A percentile compares a stretch with the other conserved stretches of the same genome.
Evolutionary conservation across 2,797 vertebrate genomes (phyloP).

Genomic region (Cynopterus sphinx): DNA sequence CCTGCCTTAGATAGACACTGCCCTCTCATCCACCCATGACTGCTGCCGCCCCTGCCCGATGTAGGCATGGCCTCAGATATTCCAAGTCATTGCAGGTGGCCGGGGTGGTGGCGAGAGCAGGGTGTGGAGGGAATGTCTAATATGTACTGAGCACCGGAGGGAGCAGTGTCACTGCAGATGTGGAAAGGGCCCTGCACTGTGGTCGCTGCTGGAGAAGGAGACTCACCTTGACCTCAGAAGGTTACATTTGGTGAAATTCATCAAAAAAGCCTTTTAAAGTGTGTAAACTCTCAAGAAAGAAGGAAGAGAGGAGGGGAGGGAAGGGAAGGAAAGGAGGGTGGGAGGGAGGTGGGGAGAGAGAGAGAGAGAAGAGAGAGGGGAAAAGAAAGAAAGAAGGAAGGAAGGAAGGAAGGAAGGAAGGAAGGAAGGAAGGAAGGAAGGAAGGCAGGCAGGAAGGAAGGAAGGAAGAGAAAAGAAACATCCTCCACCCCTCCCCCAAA

Average conservation of each 20-base stretch:
- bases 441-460: not conserved
- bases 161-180: not conserved
- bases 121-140: not conserved
- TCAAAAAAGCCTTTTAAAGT: not conserved
- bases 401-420: rapidly evolving
- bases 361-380: too few relatives aligned
- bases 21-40: too few relatives aligned
- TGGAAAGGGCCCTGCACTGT: not conserved
- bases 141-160: not conserved
- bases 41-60: not conserved
- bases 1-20: not conserved
- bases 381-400: rapidly evolving
- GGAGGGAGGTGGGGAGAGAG: too few relatives aligned
- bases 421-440: too few relatives aligned
- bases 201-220: not conserved
- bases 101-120: not conserved
- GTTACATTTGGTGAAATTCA: not conserved
- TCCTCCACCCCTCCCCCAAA: not conserved
- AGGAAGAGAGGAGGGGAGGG: not conserved
- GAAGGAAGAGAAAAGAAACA: not conserved
- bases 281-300: not conserved
- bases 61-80: not conserved
- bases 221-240: not conserved
- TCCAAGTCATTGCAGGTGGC: not conserved
- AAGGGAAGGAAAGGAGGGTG: too few relatives aligned